Conservation (phyloP, 2,797 vertebrate species). For the Phrynocephalus guinanensis region DNA sequence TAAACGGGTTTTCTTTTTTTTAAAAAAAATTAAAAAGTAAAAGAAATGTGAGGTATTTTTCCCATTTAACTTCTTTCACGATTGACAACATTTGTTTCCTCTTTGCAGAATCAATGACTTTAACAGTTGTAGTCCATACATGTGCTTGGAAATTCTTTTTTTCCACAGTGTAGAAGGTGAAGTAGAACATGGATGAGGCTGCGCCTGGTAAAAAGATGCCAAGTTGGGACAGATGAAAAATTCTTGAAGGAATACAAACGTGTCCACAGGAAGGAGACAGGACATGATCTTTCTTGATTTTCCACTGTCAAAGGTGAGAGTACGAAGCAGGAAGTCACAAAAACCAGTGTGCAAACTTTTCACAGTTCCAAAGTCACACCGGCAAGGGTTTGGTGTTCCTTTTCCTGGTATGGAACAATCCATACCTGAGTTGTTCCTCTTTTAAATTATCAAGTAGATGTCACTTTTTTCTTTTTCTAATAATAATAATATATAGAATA, state of each 20-base stretch:
- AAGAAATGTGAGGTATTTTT: constrained; percentile 71
- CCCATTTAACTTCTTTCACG: constrained; percentile 65
- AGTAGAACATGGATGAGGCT: constrained; percentile 37
- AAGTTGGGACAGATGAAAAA: constrained; percentile 45
- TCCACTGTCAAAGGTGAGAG: constrained; percentile 62
- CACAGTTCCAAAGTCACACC: constrained; percentile 66
- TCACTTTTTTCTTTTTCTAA: constrained; percentile 76
- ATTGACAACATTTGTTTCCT: constrained; percentile 65
- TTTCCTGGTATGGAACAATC: constrained; percentile 61
- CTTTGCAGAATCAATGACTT: constrained; percentile 54
- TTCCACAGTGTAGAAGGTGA: constrained; percentile 70
- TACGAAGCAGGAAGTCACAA: constrained; percentile 53
- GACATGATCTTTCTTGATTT: constrained; percentile 58
- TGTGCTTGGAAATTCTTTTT: constrained; percentile 64
- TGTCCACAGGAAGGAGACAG: constrained; percentile 67
- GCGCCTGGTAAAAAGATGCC: constrained; percentile 46
- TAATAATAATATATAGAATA: constrained; percentile 78
- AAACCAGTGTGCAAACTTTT: constrained; percentile 70
- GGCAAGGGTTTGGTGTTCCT: constrained; percentile 67
- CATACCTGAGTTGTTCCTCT: constrained; percentile 68
- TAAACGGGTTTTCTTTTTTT: constrained; percentile 71
- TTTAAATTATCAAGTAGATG: constrained; percentile 70
- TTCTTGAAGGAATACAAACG: constrained; percentile 49
- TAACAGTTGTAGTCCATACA: constrained; percentile 70
- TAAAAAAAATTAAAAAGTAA: constrained; percentile 61